Evolutionary conservation across 1,140 invertebrate genomes (phyloP), one percentile per base, ranked within the genome.

Genomic region (Panulirus ornatus): DNA sequence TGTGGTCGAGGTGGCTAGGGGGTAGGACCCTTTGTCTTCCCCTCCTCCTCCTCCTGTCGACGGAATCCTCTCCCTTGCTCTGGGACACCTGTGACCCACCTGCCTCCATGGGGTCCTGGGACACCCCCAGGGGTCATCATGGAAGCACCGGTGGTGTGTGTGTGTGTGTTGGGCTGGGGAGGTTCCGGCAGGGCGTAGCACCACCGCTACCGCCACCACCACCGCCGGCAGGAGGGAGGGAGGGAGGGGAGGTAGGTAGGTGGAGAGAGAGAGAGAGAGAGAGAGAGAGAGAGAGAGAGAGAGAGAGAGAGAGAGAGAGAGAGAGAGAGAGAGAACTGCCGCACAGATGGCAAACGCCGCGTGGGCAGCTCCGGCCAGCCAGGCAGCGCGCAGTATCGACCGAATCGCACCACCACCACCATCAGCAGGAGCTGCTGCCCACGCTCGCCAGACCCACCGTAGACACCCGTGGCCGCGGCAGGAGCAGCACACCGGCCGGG

Each of bases 301-400:
- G 22, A 51, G 76, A 30, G n/a, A n/a, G 76, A 44, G 42, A 30
- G 22, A 3, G 76, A 11, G 22, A 27, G 76, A 27, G 27, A 47
- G 76, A 27, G 27, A 30, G n/a, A 16, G 76, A 5, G 51, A 47
- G 38, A 81, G 47, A 27, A 27, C n/a, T 30, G 47, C 30, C 38
- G 38, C 5, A 36, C 38, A 81, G 36, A 81, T 44, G 51, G 51
- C 78, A 30, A 81, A 36, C 58, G 47, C 38, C 14, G 36, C 27
- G n/a, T 51, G 78, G 51, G 47, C 51, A 81, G 19, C 78, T 36
- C 27, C 78, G n/a, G n/a, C n/a, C n/a, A n/a, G n/a, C n/a, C n/a
- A n/a, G n/a, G n/a, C n/a, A 81, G 78, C 78, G 78, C 42, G 51
- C 47, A 81, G 78, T 81, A 81, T 81, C 78, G 78, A 81, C 42